A percentile compares a stretch with the other conserved stretches of the same genome.
Conservation (phyloP, 2,888 invertebrate species). For the Dolichopus griseipennis region DNA sequence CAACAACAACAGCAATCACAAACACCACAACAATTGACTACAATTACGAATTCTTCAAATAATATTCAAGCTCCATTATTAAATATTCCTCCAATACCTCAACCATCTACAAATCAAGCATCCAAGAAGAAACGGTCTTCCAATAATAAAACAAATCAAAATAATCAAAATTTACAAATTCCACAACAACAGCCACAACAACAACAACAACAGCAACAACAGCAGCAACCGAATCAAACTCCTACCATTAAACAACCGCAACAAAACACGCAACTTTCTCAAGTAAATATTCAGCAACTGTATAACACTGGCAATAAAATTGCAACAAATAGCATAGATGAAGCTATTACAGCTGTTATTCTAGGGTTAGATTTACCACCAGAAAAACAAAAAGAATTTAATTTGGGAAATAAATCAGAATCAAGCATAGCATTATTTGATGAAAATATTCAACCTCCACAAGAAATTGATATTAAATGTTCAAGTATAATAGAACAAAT, state of each 20-base stretch:
- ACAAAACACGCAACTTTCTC: too few species aligned
- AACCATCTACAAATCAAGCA: not conserved
- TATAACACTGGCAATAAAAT: not conserved
- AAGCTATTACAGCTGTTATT: conserved; percentile 11
- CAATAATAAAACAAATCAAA: not conserved
- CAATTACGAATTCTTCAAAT: not conserved
- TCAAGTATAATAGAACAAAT: not conserved
- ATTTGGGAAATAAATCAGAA: not conserved
- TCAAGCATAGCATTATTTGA: not conserved
- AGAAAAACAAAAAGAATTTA: conserved; percentile 4
- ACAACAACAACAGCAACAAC: not conserved
- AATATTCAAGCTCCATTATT: not conserved
- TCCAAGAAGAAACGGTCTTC: not conserved
- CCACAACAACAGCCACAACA: not conserved
- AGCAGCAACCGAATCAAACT: not conserved
- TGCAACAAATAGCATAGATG: conserved; percentile 14
- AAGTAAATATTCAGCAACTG: not conserved
- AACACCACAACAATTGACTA: not conserved
- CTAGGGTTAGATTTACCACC: conserved; percentile 9
- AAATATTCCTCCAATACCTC: not conserved
- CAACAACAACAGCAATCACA: not conserved
- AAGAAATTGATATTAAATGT: not conserved
- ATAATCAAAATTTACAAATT: not conserved
- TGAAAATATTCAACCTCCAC: not conserved
- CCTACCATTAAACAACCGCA: not conserved